Conservation (phyloP, 2,797 vertebrate species). For the Enteromius viviparus region DNA sequence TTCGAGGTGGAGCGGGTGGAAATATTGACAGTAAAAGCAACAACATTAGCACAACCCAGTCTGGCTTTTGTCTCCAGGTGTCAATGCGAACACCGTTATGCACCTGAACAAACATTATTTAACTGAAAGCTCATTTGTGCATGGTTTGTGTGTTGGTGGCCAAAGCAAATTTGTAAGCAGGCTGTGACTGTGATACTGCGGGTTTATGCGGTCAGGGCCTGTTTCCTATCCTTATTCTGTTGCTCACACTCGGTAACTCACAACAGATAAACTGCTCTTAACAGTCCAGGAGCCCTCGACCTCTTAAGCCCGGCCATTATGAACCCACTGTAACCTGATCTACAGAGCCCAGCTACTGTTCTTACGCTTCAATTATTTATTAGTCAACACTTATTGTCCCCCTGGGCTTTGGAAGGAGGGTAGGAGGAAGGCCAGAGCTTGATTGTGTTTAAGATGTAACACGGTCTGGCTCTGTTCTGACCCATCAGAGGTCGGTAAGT, state of each 20-base stretch:
- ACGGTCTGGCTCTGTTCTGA: conserved; percentile 71
- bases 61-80: conserved; percentile 29
- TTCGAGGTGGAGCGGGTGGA: background rate
- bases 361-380: conserved; percentile 89
- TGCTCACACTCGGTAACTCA: conserved; percentile 36
- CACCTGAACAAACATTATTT: conserved; percentile 41
- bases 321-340: conserved; percentile 76
- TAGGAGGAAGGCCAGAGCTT: conserved; percentile 61
- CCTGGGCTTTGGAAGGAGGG: conserved; percentile 73
- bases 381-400: conserved; percentile 83
- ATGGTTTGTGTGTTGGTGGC: conserved; percentile 14
- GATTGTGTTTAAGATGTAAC: conserved; percentile 82
- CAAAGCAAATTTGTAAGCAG: conserved; percentile 36
- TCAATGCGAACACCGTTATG: conserved; percentile 26
- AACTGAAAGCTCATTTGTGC: conserved; percentile 31
- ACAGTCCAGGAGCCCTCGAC: conserved; percentile 47
- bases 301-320: conserved; percentile 62
- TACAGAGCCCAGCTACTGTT: conserved; percentile 79
- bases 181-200: conserved; percentile 27
- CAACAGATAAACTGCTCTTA: conserved; percentile 47
- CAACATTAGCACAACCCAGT: background rate
- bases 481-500: conserved; percentile 65
- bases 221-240: conserved; percentile 51
- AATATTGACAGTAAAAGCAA: conserved; percentile 4
- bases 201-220: conserved; percentile 47